Conservation (phyloP, 2,113 vertebrate genomes). For the Takifugu flavidus region DNA sequence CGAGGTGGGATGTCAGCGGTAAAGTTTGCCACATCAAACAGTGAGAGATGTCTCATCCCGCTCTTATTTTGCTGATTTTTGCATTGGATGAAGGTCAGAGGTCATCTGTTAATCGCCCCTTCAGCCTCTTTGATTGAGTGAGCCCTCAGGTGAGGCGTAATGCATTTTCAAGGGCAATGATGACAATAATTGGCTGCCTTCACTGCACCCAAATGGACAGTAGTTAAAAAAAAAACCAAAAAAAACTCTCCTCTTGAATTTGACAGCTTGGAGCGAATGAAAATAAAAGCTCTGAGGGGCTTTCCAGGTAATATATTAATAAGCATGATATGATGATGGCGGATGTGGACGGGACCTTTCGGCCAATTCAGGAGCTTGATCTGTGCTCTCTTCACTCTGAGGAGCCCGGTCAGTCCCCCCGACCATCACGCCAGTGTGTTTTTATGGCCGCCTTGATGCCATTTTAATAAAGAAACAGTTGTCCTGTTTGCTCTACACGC, state of each 20-base stretch:
- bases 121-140: conserved; percentile 71
- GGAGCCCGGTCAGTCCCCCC: neutral
- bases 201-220: conserved; percentile 64
- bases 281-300: conserved; percentile 48
- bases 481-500: too few relatives aligned
- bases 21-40: conserved; percentile 33
- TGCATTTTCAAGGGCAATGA: conserved; percentile 74
- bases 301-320: conserved; percentile 52
- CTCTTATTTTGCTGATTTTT: conserved; percentile 38
- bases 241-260: conserved; percentile 59
- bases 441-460: too few relatives aligned
- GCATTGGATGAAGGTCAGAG: conserved; percentile 52
- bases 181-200: conserved; percentile 71
- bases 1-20: conserved; percentile 35
- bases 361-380: conserved; percentile 32
- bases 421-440: too few relatives aligned
- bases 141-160: conserved; percentile 71
- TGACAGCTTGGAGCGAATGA: conserved; percentile 62
- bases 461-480: too few relatives aligned
- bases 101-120: conserved; percentile 60
- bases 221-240: conserved; percentile 39
- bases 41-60: conserved; percentile 18
- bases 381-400: conserved; percentile 25
- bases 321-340: conserved; percentile 51
- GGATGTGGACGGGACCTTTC: conserved; percentile 34